Percentiles rank a stretch among this genome's conserved stretches.
phyloP scores from a whole-genome alignment of 2,797 vertebrate genomes.

The Novumbra hubbsi region DNA sequence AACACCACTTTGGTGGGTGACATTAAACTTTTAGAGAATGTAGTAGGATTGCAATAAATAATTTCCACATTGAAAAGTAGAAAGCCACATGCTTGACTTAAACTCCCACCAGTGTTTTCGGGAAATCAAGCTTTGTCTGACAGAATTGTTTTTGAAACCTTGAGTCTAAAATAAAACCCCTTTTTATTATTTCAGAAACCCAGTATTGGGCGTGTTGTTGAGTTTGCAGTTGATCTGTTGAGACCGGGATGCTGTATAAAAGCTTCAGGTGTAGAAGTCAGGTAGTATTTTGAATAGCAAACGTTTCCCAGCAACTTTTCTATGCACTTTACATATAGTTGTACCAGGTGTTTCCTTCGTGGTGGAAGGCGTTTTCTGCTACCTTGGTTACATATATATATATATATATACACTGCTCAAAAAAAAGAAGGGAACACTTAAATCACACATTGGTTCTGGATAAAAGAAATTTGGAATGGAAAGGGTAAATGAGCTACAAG shows the following conservation, averaged over 20 bases:
- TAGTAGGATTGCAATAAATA: conserved; percentile 57
- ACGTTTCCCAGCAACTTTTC: neutral
- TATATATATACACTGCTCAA: too few species aligned
- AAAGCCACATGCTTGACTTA: conserved; percentile 39
- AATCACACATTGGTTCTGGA: too few species aligned
- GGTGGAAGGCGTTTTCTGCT: too few species aligned
- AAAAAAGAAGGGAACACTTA: too few species aligned
- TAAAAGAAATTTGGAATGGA: neutral
- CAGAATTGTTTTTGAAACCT: conserved; percentile 40
- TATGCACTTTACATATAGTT: neutral
- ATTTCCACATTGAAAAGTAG: conserved; percentile 54
- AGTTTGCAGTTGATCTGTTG: neutral
- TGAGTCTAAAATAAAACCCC: conserved; percentile 39
- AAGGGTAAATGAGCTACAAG: neutral
- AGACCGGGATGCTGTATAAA: neutral
- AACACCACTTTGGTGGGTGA: conserved; percentile 50
- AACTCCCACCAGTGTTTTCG: conserved; percentile 12
- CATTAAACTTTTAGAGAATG: conserved; percentile 62
- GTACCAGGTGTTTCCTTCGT: neutral
- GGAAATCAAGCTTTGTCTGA: conserved; percentile 21
- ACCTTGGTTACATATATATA: neutral
- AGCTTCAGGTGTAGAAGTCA: neutral
- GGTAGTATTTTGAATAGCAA: neutral
- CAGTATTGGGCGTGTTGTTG: neutral
- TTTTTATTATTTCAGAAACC: conserved; percentile 45